Conservation (phyloP, 2,113 vertebrate species). For the Dendrocopos noguchii region DNA sequence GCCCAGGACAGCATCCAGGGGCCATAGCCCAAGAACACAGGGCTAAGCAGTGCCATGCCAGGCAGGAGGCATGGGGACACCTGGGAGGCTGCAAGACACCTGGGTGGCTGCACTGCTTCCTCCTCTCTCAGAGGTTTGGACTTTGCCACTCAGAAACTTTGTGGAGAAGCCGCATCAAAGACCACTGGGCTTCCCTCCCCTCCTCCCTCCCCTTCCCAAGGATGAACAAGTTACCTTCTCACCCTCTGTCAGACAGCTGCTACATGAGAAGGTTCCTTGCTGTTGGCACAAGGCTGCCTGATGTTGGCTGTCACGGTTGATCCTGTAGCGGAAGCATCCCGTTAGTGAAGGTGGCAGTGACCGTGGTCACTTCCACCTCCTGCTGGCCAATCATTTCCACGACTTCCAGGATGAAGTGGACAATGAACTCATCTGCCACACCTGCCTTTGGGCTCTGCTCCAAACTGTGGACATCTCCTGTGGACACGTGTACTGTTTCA, state of each 20-base stretch:
- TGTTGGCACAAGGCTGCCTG: background rate
- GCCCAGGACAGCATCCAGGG: background rate
- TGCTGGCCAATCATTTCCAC: conserved; percentile 80
- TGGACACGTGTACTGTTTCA: conserved; percentile 83
- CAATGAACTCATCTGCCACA: conserved; percentile 83
- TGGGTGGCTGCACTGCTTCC: background rate
- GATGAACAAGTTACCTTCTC: rapidly evolving
- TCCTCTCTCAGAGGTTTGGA: background rate
- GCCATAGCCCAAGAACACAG: rapidly evolving
- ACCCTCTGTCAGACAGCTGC: background rate
- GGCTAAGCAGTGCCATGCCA: background rate
- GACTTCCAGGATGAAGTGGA: conserved; percentile 85
- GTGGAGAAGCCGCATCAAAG: background rate
- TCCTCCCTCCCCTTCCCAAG: background rate
- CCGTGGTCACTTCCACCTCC: conserved; percentile 79
- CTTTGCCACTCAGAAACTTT: background rate
- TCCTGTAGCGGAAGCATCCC: conserved; percentile 7
- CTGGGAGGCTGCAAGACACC: background rate
- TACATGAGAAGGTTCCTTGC: background rate
- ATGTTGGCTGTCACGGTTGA: conserved; percentile 68
- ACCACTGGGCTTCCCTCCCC: background rate
- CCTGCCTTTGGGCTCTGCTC: conserved; percentile 83
- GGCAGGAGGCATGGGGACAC: background rate
- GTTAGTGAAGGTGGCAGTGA: conserved; percentile 75
- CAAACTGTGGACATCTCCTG: conserved; percentile 82